Evolutionary conservation across 2,888 invertebrate species (phyloP), one percentile per base, ranked within the genome.

Genomic region (Entomobrya proxima): DNA sequence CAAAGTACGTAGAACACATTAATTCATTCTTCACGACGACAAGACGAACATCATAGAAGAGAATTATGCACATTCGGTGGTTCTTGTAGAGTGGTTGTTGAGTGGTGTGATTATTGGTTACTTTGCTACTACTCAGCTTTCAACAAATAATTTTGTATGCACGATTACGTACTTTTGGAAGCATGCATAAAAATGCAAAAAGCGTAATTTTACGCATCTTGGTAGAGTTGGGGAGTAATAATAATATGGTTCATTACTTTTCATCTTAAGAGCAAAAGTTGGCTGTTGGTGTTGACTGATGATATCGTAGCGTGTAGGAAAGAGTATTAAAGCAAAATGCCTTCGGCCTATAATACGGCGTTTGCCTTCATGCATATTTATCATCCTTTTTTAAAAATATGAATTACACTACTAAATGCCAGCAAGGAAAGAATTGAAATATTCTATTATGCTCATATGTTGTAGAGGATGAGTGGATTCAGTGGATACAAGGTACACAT

Each of bases 171-270:
- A 55, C 24, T 55, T 55, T 55, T 24, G 24, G 55, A 27, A 55
- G 55, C 24, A 55, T 55, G 55, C 55, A 55, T 55, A 55, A 55
- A 55, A 55, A 55, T 55, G 55, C 55, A 55, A 55, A 55, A 55
- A 55, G 55, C 27, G 24, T 55, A 55, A 55, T 55, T 55, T 55
- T 55, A 55, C 55, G 55, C 55, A 55, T 27, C 55, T 21, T 55
- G 55, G 21, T 55, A 24, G 15, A 15, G 21, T 24, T 55, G 6
- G 55, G 1, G 27, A n/a, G n/a, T 24, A 55, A 55, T 55, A 55
- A 24, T 55, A 55, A 55, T 55, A 55, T 55, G 55, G 27, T 55
- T 55, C 55, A 24, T 55, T 55, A 55, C 24, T 2, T 55, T 55
- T n/a, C n/a, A 21, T 55, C 55, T 55, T 13, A 55, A 55, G 55